A percentile compares a stretch with the other conserved stretches of the same genome.
Conservation (phyloP, 1,140 invertebrate genomes). For the Philaenus spumarius region DNA sequence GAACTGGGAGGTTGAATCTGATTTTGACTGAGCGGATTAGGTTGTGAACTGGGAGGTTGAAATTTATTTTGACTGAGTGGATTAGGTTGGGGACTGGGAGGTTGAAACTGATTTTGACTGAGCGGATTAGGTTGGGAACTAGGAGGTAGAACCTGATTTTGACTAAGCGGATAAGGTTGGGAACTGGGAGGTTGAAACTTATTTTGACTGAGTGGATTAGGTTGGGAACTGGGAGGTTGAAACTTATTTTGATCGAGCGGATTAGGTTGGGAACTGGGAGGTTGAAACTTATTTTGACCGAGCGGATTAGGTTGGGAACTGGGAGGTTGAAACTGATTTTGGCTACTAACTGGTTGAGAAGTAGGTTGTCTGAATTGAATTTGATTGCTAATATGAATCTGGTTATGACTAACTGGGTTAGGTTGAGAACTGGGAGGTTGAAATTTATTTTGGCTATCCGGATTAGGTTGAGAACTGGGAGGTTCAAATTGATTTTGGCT, state of each 20-base stretch:
- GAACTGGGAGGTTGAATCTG: not conserved
- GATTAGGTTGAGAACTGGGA: not conserved
- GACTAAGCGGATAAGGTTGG: no score
- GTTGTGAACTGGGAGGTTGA: not conserved
- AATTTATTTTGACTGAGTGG: not conserved
- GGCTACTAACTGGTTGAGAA: not conserved
- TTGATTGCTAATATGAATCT: not conserved
- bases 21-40: not conserved
- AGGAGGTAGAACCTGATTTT: not conserved
- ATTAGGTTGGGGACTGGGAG: not conserved
- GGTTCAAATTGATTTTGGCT: not conserved
- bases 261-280: not conserved
- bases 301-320: not conserved
- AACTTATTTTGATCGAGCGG: not conserved
- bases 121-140: not conserved
- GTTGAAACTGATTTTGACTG: not conserved
- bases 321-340: constrained; percentile 1
- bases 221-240: not conserved
- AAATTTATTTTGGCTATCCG: not conserved
- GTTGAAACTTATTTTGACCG: not conserved
- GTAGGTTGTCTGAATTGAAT: not conserved
- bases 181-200: not conserved
- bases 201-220: no score
- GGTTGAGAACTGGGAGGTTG: not conserved
- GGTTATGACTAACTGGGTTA: not conserved